phyloP scores from a whole-genome alignment of 2,888 invertebrate species.

The Ganaspis brasiliensis region DNA sequence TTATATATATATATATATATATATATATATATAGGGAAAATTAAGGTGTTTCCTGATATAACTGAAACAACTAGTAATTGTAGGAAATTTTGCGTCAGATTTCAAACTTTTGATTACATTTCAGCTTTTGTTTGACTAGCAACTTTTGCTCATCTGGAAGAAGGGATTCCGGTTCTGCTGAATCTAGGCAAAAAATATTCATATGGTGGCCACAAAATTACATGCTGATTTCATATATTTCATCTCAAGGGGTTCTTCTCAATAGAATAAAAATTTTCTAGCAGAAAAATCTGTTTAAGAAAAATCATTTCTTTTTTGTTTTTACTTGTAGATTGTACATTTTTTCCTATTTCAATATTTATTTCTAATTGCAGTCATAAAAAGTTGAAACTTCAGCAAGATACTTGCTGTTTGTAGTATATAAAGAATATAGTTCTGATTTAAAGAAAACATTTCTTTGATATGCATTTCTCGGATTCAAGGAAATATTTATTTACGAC shows the following conservation, averaged over 20 bases:
- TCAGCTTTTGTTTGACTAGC: neutral
- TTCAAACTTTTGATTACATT: neutral
- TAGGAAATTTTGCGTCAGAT: neutral
- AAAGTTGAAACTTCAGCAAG: too few relatives aligned
- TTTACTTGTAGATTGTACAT: too few relatives aligned
- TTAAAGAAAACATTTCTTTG: constrained; percentile 15
- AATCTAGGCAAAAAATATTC: constrained; percentile 3
- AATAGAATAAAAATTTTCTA: too few relatives aligned
- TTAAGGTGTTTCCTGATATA: neutral
- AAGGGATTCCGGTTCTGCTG: constrained; percentile 3
- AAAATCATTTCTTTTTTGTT: too few relatives aligned
- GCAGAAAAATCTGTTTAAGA: too few relatives aligned
- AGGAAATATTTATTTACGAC: constrained; percentile 4
- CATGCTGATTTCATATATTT: constrained; percentile 18
- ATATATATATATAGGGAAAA: neutral
- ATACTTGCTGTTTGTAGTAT: neutral
- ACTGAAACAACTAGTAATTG: too few relatives aligned
- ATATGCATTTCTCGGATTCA: neutral
- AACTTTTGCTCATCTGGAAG: neutral
- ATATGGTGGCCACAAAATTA: constrained; percentile 5
- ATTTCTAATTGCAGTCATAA: too few relatives aligned
- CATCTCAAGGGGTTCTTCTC: neutral
- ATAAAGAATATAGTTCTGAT: neutral
- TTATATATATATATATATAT: too few relatives aligned
- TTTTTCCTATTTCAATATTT: too few relatives aligned